A percentile compares a stretch with the other conserved stretches of the same genome.
These are phyloP conservation scores for Patella ulyssiponensis DNA, from an alignment of 2,888 invertebrate species.

Conservation along the genomic window DNA sequence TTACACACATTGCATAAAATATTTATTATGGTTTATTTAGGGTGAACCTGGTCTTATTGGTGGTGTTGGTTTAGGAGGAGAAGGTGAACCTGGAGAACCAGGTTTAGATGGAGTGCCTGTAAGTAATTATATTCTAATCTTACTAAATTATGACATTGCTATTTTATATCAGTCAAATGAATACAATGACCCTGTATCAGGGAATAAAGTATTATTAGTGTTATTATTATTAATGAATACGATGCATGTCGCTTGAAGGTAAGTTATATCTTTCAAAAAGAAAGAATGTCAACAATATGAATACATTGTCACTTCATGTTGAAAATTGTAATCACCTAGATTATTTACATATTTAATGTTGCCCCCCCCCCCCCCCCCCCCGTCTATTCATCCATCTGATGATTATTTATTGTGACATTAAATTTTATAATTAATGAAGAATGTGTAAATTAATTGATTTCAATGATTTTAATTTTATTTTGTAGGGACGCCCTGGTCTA, in stretches of 20 bases:
- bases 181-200: too few relatives aligned
- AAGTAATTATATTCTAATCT: slow-evolving; percentile 23
- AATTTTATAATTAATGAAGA: neutral
- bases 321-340: too few relatives aligned
- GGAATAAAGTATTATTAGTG: too few relatives aligned
- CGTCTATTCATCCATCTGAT: too few relatives aligned
- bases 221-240: too few relatives aligned
- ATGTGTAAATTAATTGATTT: neutral
- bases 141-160: neutral
- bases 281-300: too few relatives aligned
- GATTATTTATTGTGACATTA: neutral
- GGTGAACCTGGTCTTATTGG: slow-evolving; percentile 45
- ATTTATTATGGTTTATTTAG: slow-evolving; percentile 17
- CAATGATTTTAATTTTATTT: neutral
- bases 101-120: slow-evolving; percentile 43
- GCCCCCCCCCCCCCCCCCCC: too few relatives aligned
- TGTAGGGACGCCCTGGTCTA: slow-evolving; percentile 39
- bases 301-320: too few relatives aligned
- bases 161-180: too few relatives aligned
- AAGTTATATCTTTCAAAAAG: too few relatives aligned
- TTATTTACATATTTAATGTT: too few relatives aligned
- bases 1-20: neutral
- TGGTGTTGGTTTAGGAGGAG: slow-evolving; percentile 25
- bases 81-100: slow-evolving; percentile 43
- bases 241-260: too few relatives aligned